A percentile compares a stretch with the other conserved stretches of the same genome.
Conservation (phyloP, 2,888 invertebrate genomes). For the Andrena dorsata region DNA sequence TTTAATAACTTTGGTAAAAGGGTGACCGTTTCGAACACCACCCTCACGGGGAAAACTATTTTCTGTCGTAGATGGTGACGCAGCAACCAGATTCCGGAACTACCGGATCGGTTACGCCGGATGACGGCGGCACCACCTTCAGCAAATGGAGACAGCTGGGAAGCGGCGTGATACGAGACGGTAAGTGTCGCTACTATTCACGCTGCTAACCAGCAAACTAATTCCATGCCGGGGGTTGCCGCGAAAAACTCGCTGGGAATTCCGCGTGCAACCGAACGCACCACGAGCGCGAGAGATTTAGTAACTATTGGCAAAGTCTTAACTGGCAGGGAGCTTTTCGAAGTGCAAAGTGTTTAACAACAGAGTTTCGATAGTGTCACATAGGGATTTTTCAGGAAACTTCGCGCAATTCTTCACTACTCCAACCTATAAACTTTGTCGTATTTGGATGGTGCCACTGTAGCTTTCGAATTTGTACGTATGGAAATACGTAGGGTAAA, state of each 20-base stretch:
- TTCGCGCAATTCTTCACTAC: no score
- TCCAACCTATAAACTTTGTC: no score
- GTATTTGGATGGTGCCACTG: no score
- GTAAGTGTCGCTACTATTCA: slow-evolving; percentile 84
- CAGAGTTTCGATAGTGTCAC: no score
- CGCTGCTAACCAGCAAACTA: slow-evolving; percentile 14
- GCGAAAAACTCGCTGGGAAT: background rate
- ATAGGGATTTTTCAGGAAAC: no score
- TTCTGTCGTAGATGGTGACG: slow-evolving; percentile 89
- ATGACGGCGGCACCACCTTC: slow-evolving; percentile 90
- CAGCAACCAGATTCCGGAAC: slow-evolving; percentile 90
- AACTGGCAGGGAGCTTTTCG: no score
- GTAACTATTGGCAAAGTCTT: no score
- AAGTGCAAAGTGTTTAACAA: no score
- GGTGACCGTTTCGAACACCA: background rate
- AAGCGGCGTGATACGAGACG: slow-evolving; percentile 93
- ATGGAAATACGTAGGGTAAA: no score
- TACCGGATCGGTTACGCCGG: slow-evolving; percentile 87
- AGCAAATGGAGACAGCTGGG: slow-evolving; percentile 91
- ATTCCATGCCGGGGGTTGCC: background rate
- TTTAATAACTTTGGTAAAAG: slow-evolving; percentile 7
- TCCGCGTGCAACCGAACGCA: background rate
- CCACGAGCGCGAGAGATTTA: no score
- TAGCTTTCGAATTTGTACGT: no score
- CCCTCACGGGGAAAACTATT: background rate